A percentile compares a stretch with the other conserved stretches of the same genome.
Conservation (phyloP, 64 coral and sea anemone genomes). For the Pachyseris speciosa region DNA sequence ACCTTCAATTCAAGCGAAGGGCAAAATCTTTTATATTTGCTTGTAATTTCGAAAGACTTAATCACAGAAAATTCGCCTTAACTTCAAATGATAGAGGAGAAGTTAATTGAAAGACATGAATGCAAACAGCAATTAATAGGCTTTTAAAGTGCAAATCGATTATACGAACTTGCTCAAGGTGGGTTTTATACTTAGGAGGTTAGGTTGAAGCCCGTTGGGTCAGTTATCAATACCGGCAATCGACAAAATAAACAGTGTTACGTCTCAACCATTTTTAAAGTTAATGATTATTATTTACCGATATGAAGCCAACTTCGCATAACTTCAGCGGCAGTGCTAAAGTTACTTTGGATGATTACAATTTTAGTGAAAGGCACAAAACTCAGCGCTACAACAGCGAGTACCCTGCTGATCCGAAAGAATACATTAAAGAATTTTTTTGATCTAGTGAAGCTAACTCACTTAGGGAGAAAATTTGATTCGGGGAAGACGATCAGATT, state of each 20-base stretch:
- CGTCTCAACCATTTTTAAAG: background rate
- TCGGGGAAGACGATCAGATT: background rate
- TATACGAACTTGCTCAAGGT: background rate
- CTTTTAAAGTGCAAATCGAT: background rate
- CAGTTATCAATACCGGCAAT: background rate
- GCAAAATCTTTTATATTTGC: constrained; percentile 1
- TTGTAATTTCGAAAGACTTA: background rate
- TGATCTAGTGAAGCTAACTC: background rate
- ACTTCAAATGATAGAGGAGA: background rate
- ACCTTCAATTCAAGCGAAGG: background rate
- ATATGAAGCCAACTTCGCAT: background rate
- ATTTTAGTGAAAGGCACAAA: background rate
- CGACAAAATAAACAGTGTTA: background rate
- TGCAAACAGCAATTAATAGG: background rate
- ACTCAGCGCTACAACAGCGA: background rate
- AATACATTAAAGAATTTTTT: constrained; percentile 24
- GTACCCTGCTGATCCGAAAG: constrained; percentile 13
- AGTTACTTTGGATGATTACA: background rate
- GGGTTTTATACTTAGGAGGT: background rate
- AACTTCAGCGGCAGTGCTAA: background rate
- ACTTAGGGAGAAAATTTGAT: background rate
- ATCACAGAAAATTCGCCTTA: background rate
- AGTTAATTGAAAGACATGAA: background rate
- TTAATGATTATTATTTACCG: background rate
- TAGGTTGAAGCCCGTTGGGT: constrained; percentile 18